phyloP scores from a whole-genome alignment of 2,113 vertebrate species.

The Cygnus buccinator region DNA sequence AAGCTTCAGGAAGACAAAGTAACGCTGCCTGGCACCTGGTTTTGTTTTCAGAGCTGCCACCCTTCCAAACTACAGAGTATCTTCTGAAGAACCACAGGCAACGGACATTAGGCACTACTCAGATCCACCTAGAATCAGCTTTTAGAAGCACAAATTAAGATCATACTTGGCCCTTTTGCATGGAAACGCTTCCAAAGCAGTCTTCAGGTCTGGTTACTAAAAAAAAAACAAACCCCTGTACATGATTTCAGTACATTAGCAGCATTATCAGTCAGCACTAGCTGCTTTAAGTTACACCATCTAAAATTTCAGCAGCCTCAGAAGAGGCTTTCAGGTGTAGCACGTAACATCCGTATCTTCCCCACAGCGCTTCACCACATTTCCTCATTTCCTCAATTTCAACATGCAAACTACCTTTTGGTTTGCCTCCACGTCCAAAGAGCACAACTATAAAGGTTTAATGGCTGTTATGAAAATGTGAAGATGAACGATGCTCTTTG shows the following conservation, averaged over 20 bases:
- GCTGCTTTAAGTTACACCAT: rapidly evolving
- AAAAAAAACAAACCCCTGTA: too few relatives aligned
- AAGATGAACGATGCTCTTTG: too few relatives aligned
- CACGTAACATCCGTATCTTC: rapidly evolving
- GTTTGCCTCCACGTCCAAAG: rapidly evolving
- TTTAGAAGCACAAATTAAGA: neutral
- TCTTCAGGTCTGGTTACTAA: neutral
- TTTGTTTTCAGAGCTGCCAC: neutral
- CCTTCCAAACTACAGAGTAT: neutral
- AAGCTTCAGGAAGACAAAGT: neutral
- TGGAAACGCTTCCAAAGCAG: rapidly evolving
- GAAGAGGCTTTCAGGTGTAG: neutral
- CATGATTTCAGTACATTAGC: rapidly evolving
- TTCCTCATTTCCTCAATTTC: neutral
- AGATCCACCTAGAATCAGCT: neutral
- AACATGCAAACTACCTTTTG: rapidly evolving
- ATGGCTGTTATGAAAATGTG: neutral
- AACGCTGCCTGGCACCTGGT: rapidly evolving
- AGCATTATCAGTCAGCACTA: rapidly evolving
- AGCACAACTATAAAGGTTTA: neutral
- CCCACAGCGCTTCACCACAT: neutral
- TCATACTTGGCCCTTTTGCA: neutral
- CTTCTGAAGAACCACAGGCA: neutral
- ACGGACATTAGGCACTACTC: neutral
- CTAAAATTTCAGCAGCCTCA: neutral